Percentiles rank a stretch among this genome's conserved stretches.
Conservation (phyloP, 2,797 vertebrate species). For the Philypnodon macrostomus region DNA sequence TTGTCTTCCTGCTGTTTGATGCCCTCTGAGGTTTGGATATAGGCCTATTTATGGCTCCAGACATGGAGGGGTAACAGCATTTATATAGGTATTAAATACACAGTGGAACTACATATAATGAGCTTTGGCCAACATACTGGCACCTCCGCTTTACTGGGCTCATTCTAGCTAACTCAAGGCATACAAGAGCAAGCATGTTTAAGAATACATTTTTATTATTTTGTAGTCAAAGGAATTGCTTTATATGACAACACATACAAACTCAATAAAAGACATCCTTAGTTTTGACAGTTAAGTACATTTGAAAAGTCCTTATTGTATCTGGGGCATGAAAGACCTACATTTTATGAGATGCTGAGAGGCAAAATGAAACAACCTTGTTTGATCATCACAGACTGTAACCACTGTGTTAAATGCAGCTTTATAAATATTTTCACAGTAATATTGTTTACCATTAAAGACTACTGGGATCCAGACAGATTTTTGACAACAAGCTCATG, state of each 20-base stretch:
- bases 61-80: conserved; percentile 35
- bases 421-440: conserved; percentile 3
- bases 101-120: conserved; percentile 49
- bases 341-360: too few relatives aligned
- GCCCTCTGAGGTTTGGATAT: conserved; percentile 27
- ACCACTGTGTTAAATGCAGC: too few relatives aligned
- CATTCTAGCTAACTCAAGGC: conserved; percentile 43
- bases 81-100: conserved; percentile 61
- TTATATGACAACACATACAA: conserved; percentile 28
- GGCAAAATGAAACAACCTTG: too few relatives aligned
- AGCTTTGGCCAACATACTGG: conserved; percentile 24
- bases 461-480: not conserved
- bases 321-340: too few relatives aligned
- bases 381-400: too few relatives aligned
- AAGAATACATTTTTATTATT: conserved; percentile 49
- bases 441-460: not conserved
- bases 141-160: conserved; percentile 28
- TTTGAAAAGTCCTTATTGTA: too few relatives aligned
- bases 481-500: conserved; percentile 17
- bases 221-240: conserved; percentile 15
- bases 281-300: too few relatives aligned
- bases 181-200: not conserved
- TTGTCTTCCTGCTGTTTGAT: conserved; percentile 54
- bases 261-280: too few relatives aligned
- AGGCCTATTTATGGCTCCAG: conserved; percentile 14